These are phyloP conservation scores for Listrodromus nycthemerus DNA, from an alignment of 2,888 invertebrate species.

Conservation along the genomic window DNA sequence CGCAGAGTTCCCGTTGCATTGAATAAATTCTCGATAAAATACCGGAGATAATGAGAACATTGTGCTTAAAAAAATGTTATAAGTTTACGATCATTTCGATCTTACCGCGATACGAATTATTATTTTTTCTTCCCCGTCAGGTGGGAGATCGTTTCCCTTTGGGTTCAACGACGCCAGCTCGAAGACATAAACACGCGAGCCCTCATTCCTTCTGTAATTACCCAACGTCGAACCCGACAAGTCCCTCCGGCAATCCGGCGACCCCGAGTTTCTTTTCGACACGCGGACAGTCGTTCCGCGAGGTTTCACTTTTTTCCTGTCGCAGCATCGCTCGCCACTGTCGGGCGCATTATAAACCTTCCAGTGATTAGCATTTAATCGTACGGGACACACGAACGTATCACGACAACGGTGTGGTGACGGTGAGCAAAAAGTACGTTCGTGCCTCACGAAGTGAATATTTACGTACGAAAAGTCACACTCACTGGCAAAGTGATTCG, in stretches of 20 bases:
- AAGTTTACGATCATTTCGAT: constrained; percentile 27
- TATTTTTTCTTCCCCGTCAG: constrained; percentile 7
- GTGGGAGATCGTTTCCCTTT: constrained; percentile 8
- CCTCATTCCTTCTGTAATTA: constrained; percentile 46
- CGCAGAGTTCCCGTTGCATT: constrained; percentile 1
- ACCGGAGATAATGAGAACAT: not conserved
- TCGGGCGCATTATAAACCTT: constrained; percentile 17
- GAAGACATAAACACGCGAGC: constrained; percentile 42
- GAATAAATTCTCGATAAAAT: not conserved
- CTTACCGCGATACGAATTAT: not conserved
- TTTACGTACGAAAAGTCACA: constrained; percentile 26
- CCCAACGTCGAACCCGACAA: constrained; percentile 39
- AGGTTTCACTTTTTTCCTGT: constrained; percentile 23
- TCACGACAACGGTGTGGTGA: constrained; percentile 9
- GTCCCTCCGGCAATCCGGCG: constrained; percentile 30
- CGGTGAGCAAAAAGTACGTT: constrained; percentile 38
- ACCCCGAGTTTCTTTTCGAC: not conserved
- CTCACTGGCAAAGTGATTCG: constrained; percentile 34
- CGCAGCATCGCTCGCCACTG: constrained; percentile 28
- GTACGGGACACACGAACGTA: constrained; percentile 52
- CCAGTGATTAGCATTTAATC: constrained; percentile 62
- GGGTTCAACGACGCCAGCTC: constrained; percentile 56
- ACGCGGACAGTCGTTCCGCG: constrained; percentile 21
- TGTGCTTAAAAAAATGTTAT: constrained; percentile 16
- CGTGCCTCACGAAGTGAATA: constrained; percentile 69